Evolutionary conservation across 2,113 vertebrate species (phyloP).

Genomic region (Damaliscus lunatus): DNA sequence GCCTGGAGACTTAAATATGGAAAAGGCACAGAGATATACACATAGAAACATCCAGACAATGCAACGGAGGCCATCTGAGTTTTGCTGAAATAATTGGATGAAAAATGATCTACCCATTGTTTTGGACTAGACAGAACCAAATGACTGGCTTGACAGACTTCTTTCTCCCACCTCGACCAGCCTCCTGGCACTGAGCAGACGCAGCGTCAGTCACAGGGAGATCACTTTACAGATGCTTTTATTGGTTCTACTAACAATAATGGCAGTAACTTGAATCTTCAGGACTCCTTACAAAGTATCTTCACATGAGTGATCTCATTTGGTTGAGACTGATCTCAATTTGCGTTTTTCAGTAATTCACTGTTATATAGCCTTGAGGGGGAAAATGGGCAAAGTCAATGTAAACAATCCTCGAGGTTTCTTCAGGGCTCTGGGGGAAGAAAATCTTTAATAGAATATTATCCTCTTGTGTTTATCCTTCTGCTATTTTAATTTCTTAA

Average conservation of each 20-base stretch:
- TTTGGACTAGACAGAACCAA: slow-evolving; percentile 39
- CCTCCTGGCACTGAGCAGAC: background rate
- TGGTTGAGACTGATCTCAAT: slow-evolving; percentile 22
- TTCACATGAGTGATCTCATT: slow-evolving; percentile 29
- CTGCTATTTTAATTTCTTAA: background rate
- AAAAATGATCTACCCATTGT: slow-evolving; percentile 50
- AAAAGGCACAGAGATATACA: background rate
- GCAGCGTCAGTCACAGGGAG: background rate
- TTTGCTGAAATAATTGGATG: slow-evolving; percentile 34
- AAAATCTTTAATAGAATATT: background rate
- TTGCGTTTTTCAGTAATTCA: slow-evolving; percentile 10
- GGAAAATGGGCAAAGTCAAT: slow-evolving; percentile 3
- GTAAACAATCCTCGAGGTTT: background rate
- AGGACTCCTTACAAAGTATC: background rate
- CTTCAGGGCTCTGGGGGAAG: background rate
- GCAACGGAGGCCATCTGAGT: background rate
- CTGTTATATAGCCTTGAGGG: background rate
- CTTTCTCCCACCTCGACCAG: background rate
- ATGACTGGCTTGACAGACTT: slow-evolving; percentile 10
- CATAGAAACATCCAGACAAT: background rate
- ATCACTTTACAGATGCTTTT: background rate
- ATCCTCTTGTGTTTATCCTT: background rate
- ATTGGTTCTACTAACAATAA: background rate
- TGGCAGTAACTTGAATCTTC: background rate
- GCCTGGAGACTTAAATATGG: background rate